Base-by-base conservation (phyloP, 2,888 invertebrate species). In the Netelia virgata region DNA sequence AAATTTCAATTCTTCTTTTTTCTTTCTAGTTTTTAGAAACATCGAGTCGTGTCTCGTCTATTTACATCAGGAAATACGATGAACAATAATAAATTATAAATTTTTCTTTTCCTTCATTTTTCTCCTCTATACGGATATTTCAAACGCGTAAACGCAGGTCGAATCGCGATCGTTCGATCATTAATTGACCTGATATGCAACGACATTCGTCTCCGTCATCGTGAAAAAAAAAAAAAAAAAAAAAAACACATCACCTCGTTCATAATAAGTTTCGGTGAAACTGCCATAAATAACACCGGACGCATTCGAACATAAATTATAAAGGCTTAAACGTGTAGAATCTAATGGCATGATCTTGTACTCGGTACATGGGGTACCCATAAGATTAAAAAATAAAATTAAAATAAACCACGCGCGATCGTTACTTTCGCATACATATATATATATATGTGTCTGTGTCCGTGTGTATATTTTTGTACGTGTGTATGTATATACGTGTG, bases 321-420 rank as follows among this genome's bases (percentile, higher is more conserved):
- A 80, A 81, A 82, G 85, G 83, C 87, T 75, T 85, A 78, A 68
- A 83, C 28, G 64, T 86, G 82, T 88, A 88, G 83, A 87, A 74
- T 89, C 85, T 88, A 88, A 87, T 86, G 86, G 88, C 87, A 86
- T 87, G 84, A 86, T 86, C 73, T 87, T 86, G 83, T 85, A 87
- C 81, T 89, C 86, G 86, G 86, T 87, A 86, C 86, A 82, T 84
- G 80, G 28, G 6, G 77, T 83, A 86, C 74, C 74, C 66, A 57
- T 10, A 78, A 63, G 63, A 61, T 68, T 28, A 57, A 43, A 10
- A 28, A 18, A 78, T 59, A 18, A 28, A 61, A 73, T 57, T 9
- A 36, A 76, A 36, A 55, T 11, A n/a, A 64, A 81, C 28, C 41
- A 72, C 55, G 18, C 69, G 77, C 68, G 47, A 59, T 68, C 47